Evolutionary conservation across 2,797 vertebrate genomes (phyloP).

Genomic region (Heterohyrax brucei): DNA sequence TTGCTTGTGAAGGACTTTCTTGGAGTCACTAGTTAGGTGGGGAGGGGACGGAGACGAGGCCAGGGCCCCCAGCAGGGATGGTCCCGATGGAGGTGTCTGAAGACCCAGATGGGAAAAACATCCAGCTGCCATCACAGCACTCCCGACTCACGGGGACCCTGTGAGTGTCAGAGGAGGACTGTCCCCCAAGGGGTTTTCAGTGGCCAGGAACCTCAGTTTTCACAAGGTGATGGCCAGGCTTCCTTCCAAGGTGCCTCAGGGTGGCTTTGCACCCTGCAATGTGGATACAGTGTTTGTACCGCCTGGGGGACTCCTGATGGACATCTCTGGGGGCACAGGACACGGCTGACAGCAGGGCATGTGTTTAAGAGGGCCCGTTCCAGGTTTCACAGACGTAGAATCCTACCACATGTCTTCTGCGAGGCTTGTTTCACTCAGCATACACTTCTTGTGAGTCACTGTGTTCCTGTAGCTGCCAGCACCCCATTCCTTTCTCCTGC

Average conservation of each 20-base stretch:
- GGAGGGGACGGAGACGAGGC: not conserved
- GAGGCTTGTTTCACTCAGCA: rapidly evolving
- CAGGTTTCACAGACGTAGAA: rapidly evolving
- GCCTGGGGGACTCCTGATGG: not conserved
- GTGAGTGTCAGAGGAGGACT: not conserved
- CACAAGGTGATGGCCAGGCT: not conserved
- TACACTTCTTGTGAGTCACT: rapidly evolving
- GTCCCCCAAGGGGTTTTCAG: not conserved
- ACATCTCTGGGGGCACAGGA: not conserved
- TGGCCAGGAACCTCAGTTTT: not conserved
- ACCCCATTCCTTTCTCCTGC: rapidly evolving
- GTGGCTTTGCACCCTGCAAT: not conserved
- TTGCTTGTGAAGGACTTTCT: not conserved
- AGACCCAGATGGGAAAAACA: not conserved
- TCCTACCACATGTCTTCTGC: not conserved
- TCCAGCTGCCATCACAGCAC: no score
- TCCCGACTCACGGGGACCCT: no score
- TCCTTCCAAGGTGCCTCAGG: not conserved
- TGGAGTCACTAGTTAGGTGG: not conserved
- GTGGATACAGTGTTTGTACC: no score
- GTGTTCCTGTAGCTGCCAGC: rapidly evolving
- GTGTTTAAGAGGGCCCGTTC: not conserved
- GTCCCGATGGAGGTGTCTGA: not conserved
- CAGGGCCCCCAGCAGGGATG: not conserved
- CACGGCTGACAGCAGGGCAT: not conserved